Evolutionary conservation across 1,140 invertebrate genomes (phyloP).

Genomic region (Drosophila kepulauana): DNA sequence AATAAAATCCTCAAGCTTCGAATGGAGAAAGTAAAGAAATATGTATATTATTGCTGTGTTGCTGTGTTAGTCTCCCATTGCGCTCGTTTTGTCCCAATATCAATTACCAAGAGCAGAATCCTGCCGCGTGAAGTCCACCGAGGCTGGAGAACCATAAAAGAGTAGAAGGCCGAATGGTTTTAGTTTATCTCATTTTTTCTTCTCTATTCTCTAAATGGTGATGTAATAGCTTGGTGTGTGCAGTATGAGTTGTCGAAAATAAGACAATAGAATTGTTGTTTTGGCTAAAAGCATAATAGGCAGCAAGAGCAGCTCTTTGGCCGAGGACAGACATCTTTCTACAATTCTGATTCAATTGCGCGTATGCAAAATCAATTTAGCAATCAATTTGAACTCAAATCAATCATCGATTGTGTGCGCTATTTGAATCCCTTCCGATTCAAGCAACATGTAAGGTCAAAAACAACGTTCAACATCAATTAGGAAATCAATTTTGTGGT

Average conservation of each 20-base stretch:
- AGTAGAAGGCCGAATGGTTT: slow-evolving; percentile 1
- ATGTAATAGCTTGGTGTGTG: slow-evolving; percentile 28
- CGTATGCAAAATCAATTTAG: slow-evolving; percentile 37
- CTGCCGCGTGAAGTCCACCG: slow-evolving; percentile 44
- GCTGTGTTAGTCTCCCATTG: slow-evolving; percentile 49
- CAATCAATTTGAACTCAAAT: slow-evolving; percentile 21
- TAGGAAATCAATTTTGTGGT: slow-evolving; percentile 50
- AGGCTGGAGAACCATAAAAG: slow-evolving; percentile 29
- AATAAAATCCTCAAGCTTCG: slow-evolving; percentile 55
- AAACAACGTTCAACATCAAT: slow-evolving; percentile 35
- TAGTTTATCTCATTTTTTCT: background rate
- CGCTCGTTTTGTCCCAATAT: slow-evolving; percentile 70
- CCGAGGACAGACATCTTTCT: background rate
- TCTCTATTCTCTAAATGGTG: slow-evolving; percentile 9
- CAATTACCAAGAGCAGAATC: slow-evolving; percentile 66
- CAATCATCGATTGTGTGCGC: slow-evolving; percentile 25
- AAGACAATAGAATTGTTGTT: background rate
- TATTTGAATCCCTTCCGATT: slow-evolving; percentile 6
- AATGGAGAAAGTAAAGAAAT: slow-evolving; percentile 14
- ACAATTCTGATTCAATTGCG: slow-evolving; percentile 24
- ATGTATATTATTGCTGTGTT: slow-evolving; percentile 35
- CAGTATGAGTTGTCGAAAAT: slow-evolving; percentile 34
- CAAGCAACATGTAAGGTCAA: slow-evolving; percentile 19
- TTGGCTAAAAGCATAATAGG: background rate
- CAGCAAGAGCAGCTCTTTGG: background rate